phyloP scores from a whole-genome alignment of 2,888 invertebrate species.

The Volucella zonaria region DNA sequence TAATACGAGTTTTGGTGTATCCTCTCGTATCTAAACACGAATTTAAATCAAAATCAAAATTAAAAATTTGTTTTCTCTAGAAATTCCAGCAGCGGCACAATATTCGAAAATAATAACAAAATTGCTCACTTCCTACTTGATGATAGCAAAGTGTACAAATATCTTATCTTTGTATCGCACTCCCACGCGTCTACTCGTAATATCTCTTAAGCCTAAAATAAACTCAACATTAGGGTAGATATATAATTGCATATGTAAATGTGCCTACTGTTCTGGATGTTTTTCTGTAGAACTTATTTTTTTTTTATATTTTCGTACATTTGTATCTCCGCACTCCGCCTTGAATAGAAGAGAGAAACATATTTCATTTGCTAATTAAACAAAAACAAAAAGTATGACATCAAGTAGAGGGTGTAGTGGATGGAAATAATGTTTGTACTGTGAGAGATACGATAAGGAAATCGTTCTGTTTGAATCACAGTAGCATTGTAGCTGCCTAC shows the following conservation, averaged over 20 bases:
- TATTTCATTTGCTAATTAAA: conserved; percentile 16
- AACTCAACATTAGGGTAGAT: conserved; percentile 4
- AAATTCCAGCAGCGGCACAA: too few species aligned
- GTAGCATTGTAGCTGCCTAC: conserved; percentile 6
- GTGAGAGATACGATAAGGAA: conserved; percentile 28
- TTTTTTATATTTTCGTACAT: neutral
- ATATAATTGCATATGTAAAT: neutral
- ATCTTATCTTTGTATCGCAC: conserved; percentile 12
- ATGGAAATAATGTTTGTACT: conserved; percentile 23
- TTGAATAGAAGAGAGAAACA: neutral
- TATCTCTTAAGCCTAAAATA: conserved; percentile 5
- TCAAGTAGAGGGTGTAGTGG: neutral
- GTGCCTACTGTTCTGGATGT: conserved; percentile 22
- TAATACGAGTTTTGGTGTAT: too few species aligned
- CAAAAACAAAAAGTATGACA: conserved; percentile 6
- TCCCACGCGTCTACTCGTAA: conserved; percentile 9
- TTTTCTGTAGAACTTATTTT: neutral
- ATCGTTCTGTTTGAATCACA: conserved; percentile 14
- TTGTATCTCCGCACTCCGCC: too few species aligned
- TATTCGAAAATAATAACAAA: too few species aligned
- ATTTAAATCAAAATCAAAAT: too few species aligned
- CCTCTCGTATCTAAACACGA: too few species aligned
- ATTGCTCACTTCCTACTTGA: too few species aligned
- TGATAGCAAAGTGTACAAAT: neutral
- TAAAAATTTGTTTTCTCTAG: too few species aligned